These are phyloP conservation scores for Gymnocheta viridis DNA, from an alignment of 2,888 invertebrate genomes.

Conservation along the genomic window DNA sequence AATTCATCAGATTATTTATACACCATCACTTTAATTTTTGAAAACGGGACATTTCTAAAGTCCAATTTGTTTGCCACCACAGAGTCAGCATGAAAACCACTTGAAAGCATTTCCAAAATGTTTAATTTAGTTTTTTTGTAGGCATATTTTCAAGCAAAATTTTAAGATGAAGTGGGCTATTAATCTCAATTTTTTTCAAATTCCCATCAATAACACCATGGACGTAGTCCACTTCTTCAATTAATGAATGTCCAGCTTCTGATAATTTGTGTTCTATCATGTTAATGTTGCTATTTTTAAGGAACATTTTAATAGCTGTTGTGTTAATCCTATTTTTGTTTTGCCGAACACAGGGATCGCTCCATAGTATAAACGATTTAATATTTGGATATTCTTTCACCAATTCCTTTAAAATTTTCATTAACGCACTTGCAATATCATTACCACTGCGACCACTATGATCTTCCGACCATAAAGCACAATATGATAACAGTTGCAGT, in stretches of 20 bases:
- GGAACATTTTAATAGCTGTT: neutral
- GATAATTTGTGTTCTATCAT: neutral
- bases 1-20: conserved; percentile 7
- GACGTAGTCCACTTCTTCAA: neutral
- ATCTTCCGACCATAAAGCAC: conserved; percentile 20
- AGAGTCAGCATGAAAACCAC: neutral
- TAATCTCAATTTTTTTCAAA: conserved; percentile 4
- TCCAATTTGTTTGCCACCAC: too few relatives aligned
- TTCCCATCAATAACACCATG: conserved; percentile 2
- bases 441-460: conserved; percentile 16
- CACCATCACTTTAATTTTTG: neutral
- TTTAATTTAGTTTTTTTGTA: neutral
- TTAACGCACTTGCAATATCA: conserved; percentile 7
- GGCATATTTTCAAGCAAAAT: conserved; percentile 8
- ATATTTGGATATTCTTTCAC: neutral
- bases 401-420: neutral
- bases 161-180: conserved; percentile 8
- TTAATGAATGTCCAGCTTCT: too few relatives aligned
- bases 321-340: conserved; percentile 21
- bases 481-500: conserved; percentile 2
- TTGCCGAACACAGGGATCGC: conserved; percentile 14
- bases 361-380: conserved; percentile 12
- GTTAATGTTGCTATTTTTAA: neutral
- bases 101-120: conserved; percentile 5
- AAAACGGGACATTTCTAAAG: neutral